phyloP scores from a whole-genome alignment of 2,113 vertebrate genomes.

The Bungarus multicinctus region DNA sequence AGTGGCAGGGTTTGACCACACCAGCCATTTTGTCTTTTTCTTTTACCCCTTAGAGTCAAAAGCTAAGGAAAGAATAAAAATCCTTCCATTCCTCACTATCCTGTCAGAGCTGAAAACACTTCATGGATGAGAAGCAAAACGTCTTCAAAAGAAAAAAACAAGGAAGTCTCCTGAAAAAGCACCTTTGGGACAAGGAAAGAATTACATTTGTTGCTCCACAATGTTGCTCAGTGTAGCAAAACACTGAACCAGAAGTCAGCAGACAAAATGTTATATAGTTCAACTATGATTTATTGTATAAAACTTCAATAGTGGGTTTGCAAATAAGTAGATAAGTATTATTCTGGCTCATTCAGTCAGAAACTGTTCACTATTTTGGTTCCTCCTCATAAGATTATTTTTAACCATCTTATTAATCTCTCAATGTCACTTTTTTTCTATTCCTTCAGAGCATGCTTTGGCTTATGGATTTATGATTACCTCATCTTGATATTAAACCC shows the following conservation, averaged over 20 bases:
- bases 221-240: too few species aligned
- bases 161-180: too few species aligned
- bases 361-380: not conserved
- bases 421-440: too few species aligned
- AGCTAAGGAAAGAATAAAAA: not conserved
- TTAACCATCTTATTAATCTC: not conserved
- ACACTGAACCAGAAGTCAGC: not conserved
- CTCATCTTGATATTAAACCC: not conserved
- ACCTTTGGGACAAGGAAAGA: not conserved
- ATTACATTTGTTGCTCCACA: not conserved
- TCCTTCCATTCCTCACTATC: too few species aligned
- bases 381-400: not conserved
- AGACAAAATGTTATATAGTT: not conserved
- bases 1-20: not conserved
- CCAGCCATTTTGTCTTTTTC: not conserved
- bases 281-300: not conserved
- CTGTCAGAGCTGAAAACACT: too few species aligned
- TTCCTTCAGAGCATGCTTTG: not conserved
- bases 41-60: not conserved
- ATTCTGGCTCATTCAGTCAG: not conserved
- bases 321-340: not conserved
- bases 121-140: too few species aligned
- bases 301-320: not conserved
- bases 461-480: not conserved
- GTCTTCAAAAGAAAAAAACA: too few species aligned